phyloP scores from a whole-genome alignment of 2,888 invertebrate genomes.

The Sycophila texana region DNA sequence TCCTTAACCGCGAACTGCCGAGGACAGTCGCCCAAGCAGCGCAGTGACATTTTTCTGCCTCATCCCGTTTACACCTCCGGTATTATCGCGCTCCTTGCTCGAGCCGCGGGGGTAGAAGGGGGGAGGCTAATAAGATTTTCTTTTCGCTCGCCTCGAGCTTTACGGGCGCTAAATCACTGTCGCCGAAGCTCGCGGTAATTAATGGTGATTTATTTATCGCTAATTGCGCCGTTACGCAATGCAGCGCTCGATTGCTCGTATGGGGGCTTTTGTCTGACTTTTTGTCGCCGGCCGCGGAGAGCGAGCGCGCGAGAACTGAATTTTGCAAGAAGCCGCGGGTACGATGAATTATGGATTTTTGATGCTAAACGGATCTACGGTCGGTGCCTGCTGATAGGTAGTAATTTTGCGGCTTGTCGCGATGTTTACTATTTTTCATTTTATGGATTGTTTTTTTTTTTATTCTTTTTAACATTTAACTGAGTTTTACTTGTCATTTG shows the following conservation, averaged over 20 bases:
- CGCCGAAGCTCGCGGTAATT: conserved; percentile 47
- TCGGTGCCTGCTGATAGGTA: not conserved
- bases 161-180: conserved; percentile 51
- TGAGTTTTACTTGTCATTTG: no score
- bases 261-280: conserved; percentile 41
- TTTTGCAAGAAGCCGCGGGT: conserved; percentile 20
- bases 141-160: conserved; percentile 46
- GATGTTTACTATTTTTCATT: not conserved
- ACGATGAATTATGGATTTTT: conserved; percentile 31
- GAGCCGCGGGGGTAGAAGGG: not conserved
- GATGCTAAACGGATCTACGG: conserved; percentile 8
- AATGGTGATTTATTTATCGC: conserved; percentile 55
- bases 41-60: no score
- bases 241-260: not conserved
- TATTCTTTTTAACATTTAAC: no score
- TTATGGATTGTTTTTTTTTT: no score
- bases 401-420: not conserved
- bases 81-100: not conserved
- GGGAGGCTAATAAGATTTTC: conserved; percentile 51
- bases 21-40: no score
- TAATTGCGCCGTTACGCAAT: conserved; percentile 44
- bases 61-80: not conserved
- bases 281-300: conserved; percentile 13
- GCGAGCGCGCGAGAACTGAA: conserved; percentile 11
- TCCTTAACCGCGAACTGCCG: conserved; percentile 12